Percentiles rank a stretch among this genome's conserved stretches.
Conservation (phyloP, 2,113 vertebrate genomes). For the Herpailurus yagouaroundi region DNA sequence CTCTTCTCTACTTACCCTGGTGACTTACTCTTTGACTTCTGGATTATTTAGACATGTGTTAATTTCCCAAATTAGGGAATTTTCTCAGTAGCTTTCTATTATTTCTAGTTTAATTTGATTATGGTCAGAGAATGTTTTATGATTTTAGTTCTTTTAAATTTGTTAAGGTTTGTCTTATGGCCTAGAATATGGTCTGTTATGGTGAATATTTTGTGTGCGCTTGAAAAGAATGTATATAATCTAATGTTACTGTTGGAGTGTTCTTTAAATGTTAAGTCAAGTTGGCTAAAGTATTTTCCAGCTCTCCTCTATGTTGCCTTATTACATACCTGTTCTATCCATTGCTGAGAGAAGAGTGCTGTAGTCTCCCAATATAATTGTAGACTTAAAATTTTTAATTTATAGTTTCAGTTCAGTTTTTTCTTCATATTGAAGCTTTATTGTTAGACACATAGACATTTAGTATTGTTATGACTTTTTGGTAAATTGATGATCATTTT, state of each 20-base stretch:
- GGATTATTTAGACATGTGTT: background rate
- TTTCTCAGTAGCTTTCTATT: background rate
- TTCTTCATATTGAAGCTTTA: background rate
- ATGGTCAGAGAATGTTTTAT: background rate
- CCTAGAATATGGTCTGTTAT: background rate
- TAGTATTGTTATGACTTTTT: background rate
- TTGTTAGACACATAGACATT: background rate
- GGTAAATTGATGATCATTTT: background rate
- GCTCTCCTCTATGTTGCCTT: background rate
- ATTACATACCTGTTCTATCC: background rate
- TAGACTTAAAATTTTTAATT: background rate
- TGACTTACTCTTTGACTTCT: background rate
- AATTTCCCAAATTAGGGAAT: background rate
- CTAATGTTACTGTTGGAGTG: background rate
- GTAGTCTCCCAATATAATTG: background rate
- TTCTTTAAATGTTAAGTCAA: background rate
- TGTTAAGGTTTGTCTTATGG: background rate
- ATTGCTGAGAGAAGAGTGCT: background rate
- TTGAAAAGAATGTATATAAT: background rate
- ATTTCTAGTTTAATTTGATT: background rate
- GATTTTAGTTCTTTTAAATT: background rate
- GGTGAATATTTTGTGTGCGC: background rate
- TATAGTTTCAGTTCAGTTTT: background rate
- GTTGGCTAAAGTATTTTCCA: background rate
- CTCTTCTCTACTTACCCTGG: background rate